phyloP scores from a whole-genome alignment of 2,888 invertebrate genomes.

The Dascillus cervinus region DNA sequence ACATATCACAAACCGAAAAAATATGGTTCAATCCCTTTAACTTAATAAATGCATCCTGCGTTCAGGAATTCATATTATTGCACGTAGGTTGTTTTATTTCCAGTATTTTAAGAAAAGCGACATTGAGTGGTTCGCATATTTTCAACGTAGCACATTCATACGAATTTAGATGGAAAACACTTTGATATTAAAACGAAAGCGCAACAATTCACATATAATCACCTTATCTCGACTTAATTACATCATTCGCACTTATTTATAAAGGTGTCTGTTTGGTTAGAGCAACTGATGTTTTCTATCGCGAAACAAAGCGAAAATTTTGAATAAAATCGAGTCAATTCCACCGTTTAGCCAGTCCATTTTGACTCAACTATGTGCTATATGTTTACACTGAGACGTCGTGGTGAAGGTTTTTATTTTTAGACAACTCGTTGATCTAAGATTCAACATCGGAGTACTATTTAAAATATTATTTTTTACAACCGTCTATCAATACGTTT shows the following conservation, averaged over 20 bases:
- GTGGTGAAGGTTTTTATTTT: constrained; percentile 38
- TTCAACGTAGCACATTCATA: constrained; percentile 6
- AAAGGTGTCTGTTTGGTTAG: too few relatives aligned
- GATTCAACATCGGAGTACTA: constrained; percentile 15
- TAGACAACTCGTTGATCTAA: constrained; percentile 32
- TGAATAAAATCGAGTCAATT: too few relatives aligned
- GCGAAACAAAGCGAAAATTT: constrained; percentile 13
- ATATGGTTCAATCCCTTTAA: too few relatives aligned
- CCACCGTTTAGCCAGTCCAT: constrained; percentile 30
- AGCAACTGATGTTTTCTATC: too few relatives aligned
- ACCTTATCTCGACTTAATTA: constrained; percentile 14
- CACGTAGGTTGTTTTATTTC: too few relatives aligned
- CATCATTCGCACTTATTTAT: constrained; percentile 8
- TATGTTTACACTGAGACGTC: constrained; percentile 35
- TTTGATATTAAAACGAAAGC: constrained; percentile 10
- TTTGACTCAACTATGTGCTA: constrained; percentile 35
- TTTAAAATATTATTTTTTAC: constrained; percentile 8
- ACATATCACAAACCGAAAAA: too few relatives aligned
- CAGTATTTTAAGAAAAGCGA: constrained; percentile 7
- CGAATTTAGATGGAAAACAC: constrained; percentile 9
- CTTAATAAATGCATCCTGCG: too few relatives aligned
- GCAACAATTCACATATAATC: constrained; percentile 14
- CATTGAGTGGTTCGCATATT: constrained; percentile 9
- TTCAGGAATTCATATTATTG: too few relatives aligned
- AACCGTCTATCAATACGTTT: too few relatives aligned